Conservation (phyloP, 2,888 invertebrate species). For the Empis livida region DNA sequence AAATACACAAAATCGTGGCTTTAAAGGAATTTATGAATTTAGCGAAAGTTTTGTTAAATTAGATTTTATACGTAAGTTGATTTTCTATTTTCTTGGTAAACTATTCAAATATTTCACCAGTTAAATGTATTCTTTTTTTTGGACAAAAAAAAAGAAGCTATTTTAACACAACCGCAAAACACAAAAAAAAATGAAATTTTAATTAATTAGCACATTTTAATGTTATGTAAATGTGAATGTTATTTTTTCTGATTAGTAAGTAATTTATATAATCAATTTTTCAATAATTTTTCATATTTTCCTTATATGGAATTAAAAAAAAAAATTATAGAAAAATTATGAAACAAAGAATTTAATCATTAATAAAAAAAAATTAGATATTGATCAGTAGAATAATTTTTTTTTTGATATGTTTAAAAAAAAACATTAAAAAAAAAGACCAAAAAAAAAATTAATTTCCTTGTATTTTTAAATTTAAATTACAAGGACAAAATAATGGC, state of each 20-base stretch:
- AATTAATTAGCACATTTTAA: neutral
- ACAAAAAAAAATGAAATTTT: neutral
- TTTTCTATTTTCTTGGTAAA: neutral
- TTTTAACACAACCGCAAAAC: neutral
- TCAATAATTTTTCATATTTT: neutral
- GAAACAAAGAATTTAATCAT: neutral
- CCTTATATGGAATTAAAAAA: neutral
- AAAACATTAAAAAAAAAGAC: constrained; percentile 11
- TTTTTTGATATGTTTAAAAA: neutral
- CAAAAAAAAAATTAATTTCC: constrained; percentile 6
- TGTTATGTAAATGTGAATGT: constrained; percentile 2
- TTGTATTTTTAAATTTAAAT: neutral
- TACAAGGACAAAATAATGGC: constrained; percentile 70
- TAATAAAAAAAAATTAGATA: neutral
- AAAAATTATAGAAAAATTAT: neutral
- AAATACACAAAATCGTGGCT: constrained; percentile 94
- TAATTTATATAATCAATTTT: neutral
- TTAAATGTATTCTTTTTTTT: neutral
- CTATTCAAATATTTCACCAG: neutral
- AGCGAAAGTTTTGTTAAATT: constrained; percentile 96
- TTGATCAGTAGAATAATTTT: neutral
- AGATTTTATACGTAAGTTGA: constrained; percentile 55
- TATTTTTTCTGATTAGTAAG: neutral
- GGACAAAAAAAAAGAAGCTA: neutral
- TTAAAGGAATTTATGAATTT: constrained; percentile 97